phyloP scores from a whole-genome alignment of 2,888 invertebrate genomes.

The Nomada fabriciana region DNA sequence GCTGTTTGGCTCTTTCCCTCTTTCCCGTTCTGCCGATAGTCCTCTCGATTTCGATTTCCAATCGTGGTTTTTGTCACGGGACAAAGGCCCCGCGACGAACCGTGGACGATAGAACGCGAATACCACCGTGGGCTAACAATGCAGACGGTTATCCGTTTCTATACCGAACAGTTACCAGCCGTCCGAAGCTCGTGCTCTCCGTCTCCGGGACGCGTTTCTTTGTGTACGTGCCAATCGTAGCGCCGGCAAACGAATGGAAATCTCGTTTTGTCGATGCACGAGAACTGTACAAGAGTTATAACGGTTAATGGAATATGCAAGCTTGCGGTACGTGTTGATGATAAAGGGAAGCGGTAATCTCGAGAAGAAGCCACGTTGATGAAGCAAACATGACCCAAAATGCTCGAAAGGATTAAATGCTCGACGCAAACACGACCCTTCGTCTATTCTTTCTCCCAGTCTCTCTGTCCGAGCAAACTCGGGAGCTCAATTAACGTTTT shows the following conservation, averaged over 20 bases:
- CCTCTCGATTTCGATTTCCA: slow-evolving; percentile 58
- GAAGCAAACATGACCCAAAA: slow-evolving; percentile 19
- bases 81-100: slow-evolving; percentile 53
- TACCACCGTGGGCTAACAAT: slow-evolving; percentile 42
- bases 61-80: slow-evolving; percentile 49
- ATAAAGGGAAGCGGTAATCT: slow-evolving; percentile 19
- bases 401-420: not conserved
- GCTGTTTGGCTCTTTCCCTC: slow-evolving; percentile 1
- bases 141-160: slow-evolving; percentile 34
- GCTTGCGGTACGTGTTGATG: slow-evolving; percentile 1
- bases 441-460: not conserved
- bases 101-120: slow-evolving; percentile 36
- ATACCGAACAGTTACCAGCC: slow-evolving; percentile 35
- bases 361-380: not conserved
- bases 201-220: not conserved
- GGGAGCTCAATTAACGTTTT: slow-evolving; percentile 55
- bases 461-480: slow-evolving; percentile 18
- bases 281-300: no score
- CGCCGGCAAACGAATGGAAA: slow-evolving; percentile 27
- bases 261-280: slow-evolving; percentile 1
- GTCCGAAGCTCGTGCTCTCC: not conserved
- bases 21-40: slow-evolving; percentile 11
- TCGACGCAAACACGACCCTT: not conserved
- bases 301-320: not conserved
- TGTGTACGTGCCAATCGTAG: not conserved